These are phyloP conservation scores for Girardinichthys multiradiatus DNA, from an alignment of 2,113 vertebrate genomes.

Conservation along the genomic window DNA sequence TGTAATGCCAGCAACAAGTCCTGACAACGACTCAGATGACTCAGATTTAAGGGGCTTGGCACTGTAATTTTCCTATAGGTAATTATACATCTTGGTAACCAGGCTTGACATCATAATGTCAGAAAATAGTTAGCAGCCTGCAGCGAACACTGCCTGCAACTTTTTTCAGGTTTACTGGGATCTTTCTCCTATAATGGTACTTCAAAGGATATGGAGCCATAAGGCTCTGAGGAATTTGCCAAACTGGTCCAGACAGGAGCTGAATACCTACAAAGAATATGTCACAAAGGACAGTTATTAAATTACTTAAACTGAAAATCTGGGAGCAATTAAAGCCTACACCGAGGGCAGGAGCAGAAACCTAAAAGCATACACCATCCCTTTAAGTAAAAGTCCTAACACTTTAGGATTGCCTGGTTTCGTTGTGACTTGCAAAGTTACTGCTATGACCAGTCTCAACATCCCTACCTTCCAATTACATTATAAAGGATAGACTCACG, in stretches of 20 bases:
- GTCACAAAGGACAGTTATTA: slow-evolving; percentile 29
- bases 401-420: neutral
- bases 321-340: neutral
- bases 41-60: slow-evolving; percentile 35
- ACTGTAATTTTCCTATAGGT: slow-evolving; percentile 43
- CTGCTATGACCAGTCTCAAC: neutral
- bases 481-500: neutral
- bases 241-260: slow-evolving; percentile 57
- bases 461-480: neutral
- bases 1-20: slow-evolving; percentile 42
- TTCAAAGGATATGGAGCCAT: slow-evolving; percentile 52
- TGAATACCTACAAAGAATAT: slow-evolving; percentile 39
- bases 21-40: slow-evolving; percentile 34
- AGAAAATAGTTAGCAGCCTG: slow-evolving; percentile 48
- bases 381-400: neutral
- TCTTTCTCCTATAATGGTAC: slow-evolving; percentile 45
- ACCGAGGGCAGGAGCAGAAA: neutral
- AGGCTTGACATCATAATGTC: slow-evolving; percentile 39
- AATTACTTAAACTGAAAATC: slow-evolving; percentile 29
- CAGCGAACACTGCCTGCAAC: slow-evolving; percentile 38
- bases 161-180: slow-evolving; percentile 12
- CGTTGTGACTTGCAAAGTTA: neutral
- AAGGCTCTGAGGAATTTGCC: slow-evolving; percentile 49
- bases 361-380: neutral
- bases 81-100: slow-evolving; percentile 56